These are phyloP conservation scores for Drosophila virilis DNA, from an alignment of 1,140 invertebrate species.

Conservation along the genomic window DNA sequence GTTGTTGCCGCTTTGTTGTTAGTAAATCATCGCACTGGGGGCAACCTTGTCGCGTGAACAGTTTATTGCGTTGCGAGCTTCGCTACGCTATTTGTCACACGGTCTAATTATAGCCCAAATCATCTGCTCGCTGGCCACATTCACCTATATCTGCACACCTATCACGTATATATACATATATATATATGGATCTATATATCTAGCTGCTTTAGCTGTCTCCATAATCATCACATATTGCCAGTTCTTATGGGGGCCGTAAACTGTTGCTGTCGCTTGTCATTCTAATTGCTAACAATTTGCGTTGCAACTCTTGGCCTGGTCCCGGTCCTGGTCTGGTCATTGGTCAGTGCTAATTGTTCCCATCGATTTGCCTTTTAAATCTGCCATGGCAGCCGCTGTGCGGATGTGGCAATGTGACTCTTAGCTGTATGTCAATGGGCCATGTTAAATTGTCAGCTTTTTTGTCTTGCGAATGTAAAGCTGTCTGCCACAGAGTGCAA, in stretches of 20 bases:
- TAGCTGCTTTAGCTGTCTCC: conserved; percentile 13
- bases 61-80: conserved; percentile 58
- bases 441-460: conserved; percentile 23
- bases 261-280: conserved; percentile 23
- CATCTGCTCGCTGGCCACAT: conserved; percentile 25
- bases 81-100: conserved; percentile 49
- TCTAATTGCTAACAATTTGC: conserved; percentile 64
- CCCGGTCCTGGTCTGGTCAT: conserved; percentile 5
- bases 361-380: conserved; percentile 38
- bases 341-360: conserved; percentile 29
- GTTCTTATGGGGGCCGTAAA: conserved; percentile 34
- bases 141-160: conserved; percentile 20
- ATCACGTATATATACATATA: not conserved
- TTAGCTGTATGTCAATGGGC: conserved; percentile 20
- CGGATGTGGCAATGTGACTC: conserved; percentile 12
- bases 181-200: conserved; percentile 1
- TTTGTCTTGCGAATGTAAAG: conserved; percentile 15
- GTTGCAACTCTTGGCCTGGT: conserved; percentile 40
- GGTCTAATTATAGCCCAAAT: conserved; percentile 51
- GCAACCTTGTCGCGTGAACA: conserved; percentile 71
- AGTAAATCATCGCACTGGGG: conserved; percentile 55
- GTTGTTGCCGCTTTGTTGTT: conserved; percentile 24
- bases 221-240: conserved; percentile 51
- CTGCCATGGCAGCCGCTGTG: conserved; percentile 24
- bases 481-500: conserved; percentile 3